A percentile compares a stretch with the other conserved stretches of the same genome.
These are phyloP conservation scores for Liolophura sinensis DNA, from an alignment of 1,140 invertebrate genomes.

Conservation along the genomic window DNA sequence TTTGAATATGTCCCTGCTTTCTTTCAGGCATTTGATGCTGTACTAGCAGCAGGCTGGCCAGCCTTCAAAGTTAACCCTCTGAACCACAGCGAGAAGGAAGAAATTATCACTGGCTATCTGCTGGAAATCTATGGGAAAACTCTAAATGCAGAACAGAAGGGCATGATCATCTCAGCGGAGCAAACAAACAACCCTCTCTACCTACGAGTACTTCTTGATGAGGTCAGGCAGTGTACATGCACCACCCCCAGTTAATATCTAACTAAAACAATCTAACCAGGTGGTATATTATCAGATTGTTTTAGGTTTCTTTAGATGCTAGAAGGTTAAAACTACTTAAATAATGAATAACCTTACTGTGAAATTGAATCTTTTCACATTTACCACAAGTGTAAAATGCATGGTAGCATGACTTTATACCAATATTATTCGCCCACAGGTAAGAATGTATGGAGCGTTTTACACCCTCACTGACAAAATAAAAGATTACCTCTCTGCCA, in stretches of 20 bases:
- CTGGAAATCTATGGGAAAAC: constrained; percentile 39
- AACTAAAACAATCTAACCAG: too few species aligned
- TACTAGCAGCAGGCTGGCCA: constrained; percentile 24
- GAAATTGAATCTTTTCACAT: too few species aligned
- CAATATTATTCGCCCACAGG: not conserved
- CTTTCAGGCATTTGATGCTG: constrained; percentile 28
- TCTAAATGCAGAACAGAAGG: constrained; percentile 31
- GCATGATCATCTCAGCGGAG: constrained; percentile 29
- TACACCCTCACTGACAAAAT: constrained; percentile 33
- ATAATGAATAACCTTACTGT: too few species aligned
- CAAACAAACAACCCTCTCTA: constrained; percentile 41
- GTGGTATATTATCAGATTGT: too few species aligned
- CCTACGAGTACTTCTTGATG: constrained; percentile 35
- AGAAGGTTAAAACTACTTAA: too few species aligned
- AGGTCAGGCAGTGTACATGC: constrained; percentile 21
- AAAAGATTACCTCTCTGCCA: constrained; percentile 31
- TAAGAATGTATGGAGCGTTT: constrained; percentile 38
- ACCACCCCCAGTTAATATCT: not conserved
- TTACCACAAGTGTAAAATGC: too few species aligned
- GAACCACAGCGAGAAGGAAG: constrained; percentile 27
- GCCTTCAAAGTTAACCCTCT: constrained; percentile 30
- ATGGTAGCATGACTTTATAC: too few species aligned
- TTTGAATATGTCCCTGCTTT: not conserved
- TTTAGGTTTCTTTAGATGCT: too few species aligned
- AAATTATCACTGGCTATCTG: constrained; percentile 36